Conservation (phyloP, 2,797 vertebrate species). For the Chaetophractus vellerosus region DNA sequence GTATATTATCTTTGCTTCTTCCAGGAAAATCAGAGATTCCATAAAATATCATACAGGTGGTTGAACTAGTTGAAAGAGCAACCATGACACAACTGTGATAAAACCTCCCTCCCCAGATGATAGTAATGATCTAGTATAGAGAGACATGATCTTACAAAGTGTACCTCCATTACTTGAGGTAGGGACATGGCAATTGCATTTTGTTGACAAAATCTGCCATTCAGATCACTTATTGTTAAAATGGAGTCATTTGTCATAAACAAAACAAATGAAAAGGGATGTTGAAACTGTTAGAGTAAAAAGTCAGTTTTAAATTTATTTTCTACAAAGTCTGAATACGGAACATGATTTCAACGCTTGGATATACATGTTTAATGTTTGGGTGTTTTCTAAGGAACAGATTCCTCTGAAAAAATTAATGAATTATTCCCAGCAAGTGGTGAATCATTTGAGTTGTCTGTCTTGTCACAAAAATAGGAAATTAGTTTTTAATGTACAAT, state of each 20-base stretch:
- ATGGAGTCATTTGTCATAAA: background rate
- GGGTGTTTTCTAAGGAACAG: background rate
- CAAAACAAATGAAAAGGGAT: background rate
- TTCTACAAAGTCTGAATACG: conserved; percentile 6
- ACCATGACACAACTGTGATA: no score
- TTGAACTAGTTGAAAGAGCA: background rate
- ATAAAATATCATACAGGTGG: background rate
- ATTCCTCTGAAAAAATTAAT: background rate
- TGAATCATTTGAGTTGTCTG: conserved; percentile 26
- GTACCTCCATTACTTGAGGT: background rate
- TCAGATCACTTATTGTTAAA: background rate
- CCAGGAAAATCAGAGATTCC: background rate
- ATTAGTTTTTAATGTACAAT: background rate
- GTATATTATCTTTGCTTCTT: background rate
- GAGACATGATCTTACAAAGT: background rate
- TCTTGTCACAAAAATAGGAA: conserved; percentile 25
- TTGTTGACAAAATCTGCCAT: background rate
- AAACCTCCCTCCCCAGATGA: no score
- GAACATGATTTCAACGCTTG: background rate
- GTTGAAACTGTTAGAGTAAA: background rate
- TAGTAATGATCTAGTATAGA: background rate
- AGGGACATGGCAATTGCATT: background rate
- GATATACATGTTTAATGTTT: background rate
- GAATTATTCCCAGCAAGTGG: background rate
- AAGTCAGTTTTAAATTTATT: background rate